A percentile compares a stretch with the other conserved stretches of the same genome.
These are phyloP conservation scores for Pelusios castaneus DNA, from an alignment of 2,113 vertebrate genomes.

Conservation along the genomic window DNA sequence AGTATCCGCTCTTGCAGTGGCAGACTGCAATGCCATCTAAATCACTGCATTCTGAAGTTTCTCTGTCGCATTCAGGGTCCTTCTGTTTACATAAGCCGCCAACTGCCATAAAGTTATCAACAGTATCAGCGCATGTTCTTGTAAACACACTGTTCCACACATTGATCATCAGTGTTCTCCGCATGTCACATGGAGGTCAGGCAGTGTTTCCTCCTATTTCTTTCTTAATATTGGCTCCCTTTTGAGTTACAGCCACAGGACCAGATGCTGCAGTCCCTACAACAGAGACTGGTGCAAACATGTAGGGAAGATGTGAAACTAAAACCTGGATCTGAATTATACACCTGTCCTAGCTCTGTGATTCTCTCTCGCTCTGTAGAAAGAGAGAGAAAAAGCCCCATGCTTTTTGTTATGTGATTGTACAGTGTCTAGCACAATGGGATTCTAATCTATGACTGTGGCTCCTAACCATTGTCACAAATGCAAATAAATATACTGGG, in stretches of 20 bases:
- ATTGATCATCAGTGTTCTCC: background rate
- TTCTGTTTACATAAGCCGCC: constrained; percentile 89
- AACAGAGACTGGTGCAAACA: background rate
- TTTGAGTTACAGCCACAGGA: background rate
- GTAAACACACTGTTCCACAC: background rate
- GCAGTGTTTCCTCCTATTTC: background rate
- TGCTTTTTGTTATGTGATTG: background rate
- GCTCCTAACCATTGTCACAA: background rate
- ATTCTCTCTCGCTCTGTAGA: background rate
- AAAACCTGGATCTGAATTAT: background rate
- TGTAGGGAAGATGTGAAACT: background rate
- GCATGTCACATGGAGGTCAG: background rate
- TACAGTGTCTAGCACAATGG: background rate
- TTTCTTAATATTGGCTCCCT: background rate
- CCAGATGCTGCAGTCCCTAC: background rate
- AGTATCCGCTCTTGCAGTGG: constrained; percentile 91
- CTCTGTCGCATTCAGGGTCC: constrained; percentile 83
- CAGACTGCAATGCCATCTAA: constrained; percentile 81
- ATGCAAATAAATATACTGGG: background rate
- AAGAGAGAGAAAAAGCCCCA: too few relatives aligned
- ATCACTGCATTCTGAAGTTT: constrained; percentile 88
- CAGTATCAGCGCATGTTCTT: background rate
- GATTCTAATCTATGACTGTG: background rate
- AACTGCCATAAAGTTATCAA: constrained; percentile 70
- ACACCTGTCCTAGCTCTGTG: background rate